These are phyloP conservation scores for Anthopleura xanthogrammica DNA, from an alignment of 92 coral and sea anemone genomes.

Conservation along the genomic window DNA sequence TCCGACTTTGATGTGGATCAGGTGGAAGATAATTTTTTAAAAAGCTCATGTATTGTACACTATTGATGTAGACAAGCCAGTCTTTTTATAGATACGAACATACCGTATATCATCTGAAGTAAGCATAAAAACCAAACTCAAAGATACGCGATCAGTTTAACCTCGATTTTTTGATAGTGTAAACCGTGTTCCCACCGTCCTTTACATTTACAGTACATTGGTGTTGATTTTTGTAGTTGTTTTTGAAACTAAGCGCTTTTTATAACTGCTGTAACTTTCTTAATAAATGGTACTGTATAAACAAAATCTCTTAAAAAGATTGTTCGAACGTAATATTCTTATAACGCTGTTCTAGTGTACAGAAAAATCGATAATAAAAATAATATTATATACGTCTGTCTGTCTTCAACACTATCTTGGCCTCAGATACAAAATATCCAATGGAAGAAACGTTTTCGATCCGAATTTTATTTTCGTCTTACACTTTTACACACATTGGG, in stretches of 20 bases:
- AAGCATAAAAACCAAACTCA: too few species aligned
- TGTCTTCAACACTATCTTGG: too few species aligned
- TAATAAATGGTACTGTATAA: neutral
- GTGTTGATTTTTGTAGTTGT: neutral
- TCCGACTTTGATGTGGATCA: neutral
- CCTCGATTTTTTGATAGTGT: too few species aligned
- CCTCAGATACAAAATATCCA: too few species aligned
- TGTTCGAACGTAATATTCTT: neutral
- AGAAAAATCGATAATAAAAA: too few species aligned
- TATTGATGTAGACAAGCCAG: neutral
- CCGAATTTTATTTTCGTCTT: too few species aligned
- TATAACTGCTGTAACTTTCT: neutral
- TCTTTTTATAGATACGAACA: neutral
- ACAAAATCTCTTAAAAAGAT: neutral
- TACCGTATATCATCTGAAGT: too few species aligned
- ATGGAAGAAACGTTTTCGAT: too few species aligned
- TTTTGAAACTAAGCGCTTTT: neutral
- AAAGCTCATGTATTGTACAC: neutral
- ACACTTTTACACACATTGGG: too few species aligned
- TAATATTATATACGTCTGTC: too few species aligned
- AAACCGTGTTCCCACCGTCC: neutral
- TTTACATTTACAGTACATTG: neutral
- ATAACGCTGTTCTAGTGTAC: neutral
- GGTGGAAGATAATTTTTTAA: neutral
- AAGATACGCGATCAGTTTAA: too few species aligned